Evolutionary conservation across 2,888 invertebrate species (phyloP).

Genomic region (Cerastis leucographa): DNA sequence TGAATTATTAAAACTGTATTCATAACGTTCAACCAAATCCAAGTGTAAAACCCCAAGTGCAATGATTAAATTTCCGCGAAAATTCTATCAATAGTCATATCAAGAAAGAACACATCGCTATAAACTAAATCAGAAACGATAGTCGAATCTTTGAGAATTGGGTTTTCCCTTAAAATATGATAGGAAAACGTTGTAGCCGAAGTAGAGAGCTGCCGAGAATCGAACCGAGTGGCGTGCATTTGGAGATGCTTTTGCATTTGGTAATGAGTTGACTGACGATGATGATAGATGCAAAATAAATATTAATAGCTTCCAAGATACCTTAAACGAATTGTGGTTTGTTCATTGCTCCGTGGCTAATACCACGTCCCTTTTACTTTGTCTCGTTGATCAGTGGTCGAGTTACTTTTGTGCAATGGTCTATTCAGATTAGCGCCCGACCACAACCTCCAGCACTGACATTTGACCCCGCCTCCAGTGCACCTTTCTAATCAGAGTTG

Average conservation of each 20-base stretch:
- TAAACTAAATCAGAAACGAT: slow-evolving; percentile 21
- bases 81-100: slow-evolving; percentile 12
- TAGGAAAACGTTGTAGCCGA: neutral
- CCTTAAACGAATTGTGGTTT: slow-evolving; percentile 28
- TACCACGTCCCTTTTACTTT: slow-evolving; percentile 36
- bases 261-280: neutral
- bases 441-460: slow-evolving; percentile 63
- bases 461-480: slow-evolving; percentile 62
- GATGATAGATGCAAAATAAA: neutral
- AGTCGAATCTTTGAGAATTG: slow-evolving; percentile 18
- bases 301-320: neutral
- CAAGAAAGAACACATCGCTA: slow-evolving; percentile 9
- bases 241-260: neutral
- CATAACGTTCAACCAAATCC: neutral
- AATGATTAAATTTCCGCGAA: slow-evolving; percentile 22
- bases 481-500: slow-evolving; percentile 63
- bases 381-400: slow-evolving; percentile 45
- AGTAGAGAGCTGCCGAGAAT: neutral
- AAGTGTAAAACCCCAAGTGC: slow-evolving; percentile 2
- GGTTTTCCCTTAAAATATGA: neutral
- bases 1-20: neutral
- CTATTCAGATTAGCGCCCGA: slow-evolving; percentile 62
- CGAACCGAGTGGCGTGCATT: neutral
- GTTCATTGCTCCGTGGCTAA: slow-evolving; percentile 20
- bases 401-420: slow-evolving; percentile 65